A percentile compares a stretch with the other conserved stretches of the same genome.
Conservation (phyloP, 2,797 vertebrate species). For the Halcyon chelicuti region DNA sequence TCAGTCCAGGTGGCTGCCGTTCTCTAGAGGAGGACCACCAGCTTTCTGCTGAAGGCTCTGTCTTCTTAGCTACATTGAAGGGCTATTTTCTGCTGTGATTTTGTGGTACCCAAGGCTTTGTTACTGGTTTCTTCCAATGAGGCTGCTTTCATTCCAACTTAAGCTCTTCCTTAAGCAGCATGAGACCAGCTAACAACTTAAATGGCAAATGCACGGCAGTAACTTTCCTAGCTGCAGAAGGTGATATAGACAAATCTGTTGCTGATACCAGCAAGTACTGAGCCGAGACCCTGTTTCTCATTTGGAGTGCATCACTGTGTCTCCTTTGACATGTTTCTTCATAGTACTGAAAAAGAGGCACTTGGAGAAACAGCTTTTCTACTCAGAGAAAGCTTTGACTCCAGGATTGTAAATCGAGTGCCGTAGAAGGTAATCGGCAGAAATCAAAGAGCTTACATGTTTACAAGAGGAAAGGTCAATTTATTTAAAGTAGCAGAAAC, state of each 20-base stretch:
- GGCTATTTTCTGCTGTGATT: neutral
- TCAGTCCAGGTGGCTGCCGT: neutral
- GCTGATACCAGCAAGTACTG: conserved; percentile 67
- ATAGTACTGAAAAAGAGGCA: conserved; percentile 46
- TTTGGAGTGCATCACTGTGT: conserved; percentile 55
- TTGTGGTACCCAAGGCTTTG: conserved; percentile 24
- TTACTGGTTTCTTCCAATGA: conserved; percentile 41
- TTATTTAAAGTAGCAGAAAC: neutral
- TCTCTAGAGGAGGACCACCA: neutral
- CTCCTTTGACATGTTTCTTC: conserved; percentile 62
- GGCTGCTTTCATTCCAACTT: conserved; percentile 38
- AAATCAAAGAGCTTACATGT: neutral
- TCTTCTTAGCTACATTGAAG: neutral
- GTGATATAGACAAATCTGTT: conserved; percentile 74
- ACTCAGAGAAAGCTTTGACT: conserved; percentile 22
- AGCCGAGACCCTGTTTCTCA: conserved; percentile 55
- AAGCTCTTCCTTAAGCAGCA: conserved; percentile 37
- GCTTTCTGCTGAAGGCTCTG: conserved; percentile 15
- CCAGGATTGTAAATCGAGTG: conserved; percentile 40
- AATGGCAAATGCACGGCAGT: conserved; percentile 40
- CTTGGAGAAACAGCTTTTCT: conserved; percentile 59
- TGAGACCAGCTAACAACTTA: conserved; percentile 43
- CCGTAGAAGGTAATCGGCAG: neutral
- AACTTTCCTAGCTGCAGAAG: conserved; percentile 68
- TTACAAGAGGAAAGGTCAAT: conserved; percentile 6